Evolutionary conservation across 2,888 invertebrate species (phyloP).

Genomic region (Charanyca ferruginea): DNA sequence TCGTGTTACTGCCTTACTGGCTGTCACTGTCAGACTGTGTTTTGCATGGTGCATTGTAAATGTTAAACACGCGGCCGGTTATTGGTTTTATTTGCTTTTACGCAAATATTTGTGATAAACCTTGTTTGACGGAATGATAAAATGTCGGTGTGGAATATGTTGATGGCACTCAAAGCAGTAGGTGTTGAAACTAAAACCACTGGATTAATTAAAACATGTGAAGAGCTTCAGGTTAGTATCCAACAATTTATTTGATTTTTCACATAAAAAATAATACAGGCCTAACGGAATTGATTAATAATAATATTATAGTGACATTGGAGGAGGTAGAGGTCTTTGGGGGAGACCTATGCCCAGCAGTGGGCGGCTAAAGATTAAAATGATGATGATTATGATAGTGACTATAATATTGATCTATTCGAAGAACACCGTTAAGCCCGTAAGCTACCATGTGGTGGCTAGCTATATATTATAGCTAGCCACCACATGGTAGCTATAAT

Average conservation of each 20-base stretch:
- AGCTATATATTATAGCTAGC: too few relatives aligned
- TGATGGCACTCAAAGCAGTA: slow-evolving; percentile 69
- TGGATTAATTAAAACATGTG: slow-evolving; percentile 76
- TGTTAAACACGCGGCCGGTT: slow-evolving; percentile 66
- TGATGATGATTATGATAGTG: too few relatives aligned
- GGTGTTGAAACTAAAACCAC: slow-evolving; percentile 70
- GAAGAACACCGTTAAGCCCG: too few relatives aligned
- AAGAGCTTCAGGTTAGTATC: slow-evolving; percentile 76
- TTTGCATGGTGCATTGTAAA: slow-evolving; percentile 41
- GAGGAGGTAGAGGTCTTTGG: too few relatives aligned
- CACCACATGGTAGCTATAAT: too few relatives aligned
- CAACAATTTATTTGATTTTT: slow-evolving; percentile 1
- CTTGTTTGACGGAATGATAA: slow-evolving; percentile 58
- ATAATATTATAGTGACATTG: too few relatives aligned
- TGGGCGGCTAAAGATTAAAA: too few relatives aligned
- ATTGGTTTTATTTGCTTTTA: slow-evolving; percentile 27
- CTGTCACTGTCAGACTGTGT: too few relatives aligned
- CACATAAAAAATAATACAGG: not conserved
- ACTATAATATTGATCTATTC: too few relatives aligned
- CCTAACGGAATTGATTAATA: not conserved
- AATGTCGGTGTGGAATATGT: slow-evolving; percentile 69
- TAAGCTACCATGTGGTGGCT: too few relatives aligned
- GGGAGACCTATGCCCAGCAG: too few relatives aligned
- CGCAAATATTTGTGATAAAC: slow-evolving; percentile 25
- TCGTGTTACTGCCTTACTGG: too few relatives aligned